phyloP scores from a whole-genome alignment of 2,888 invertebrate species.

The Ectropis crepuscularia region DNA sequence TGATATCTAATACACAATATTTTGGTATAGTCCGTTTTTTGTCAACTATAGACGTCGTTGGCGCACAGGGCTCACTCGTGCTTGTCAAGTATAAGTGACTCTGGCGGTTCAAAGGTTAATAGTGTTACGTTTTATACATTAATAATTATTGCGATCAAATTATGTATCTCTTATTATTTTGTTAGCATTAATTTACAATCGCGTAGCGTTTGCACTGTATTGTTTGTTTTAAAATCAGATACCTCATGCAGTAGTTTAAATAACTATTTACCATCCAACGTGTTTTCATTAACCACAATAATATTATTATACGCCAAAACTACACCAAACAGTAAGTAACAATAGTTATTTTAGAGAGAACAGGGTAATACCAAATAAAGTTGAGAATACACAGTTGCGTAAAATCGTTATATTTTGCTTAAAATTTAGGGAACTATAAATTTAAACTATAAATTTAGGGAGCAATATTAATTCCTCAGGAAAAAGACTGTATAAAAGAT shows the following conservation, averaged over 20 bases:
- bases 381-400: not conserved
- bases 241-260: not conserved
- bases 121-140: too few species aligned
- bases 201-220: not conserved
- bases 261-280: not conserved
- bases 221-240: conserved; percentile 1
- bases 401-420: not conserved
- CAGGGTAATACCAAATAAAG: not conserved
- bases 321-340: not conserved
- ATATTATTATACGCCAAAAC: conserved; percentile 5
- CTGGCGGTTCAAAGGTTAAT: too few species aligned
- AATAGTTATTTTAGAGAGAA: conserved; percentile 5
- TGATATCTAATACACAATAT: too few species aligned
- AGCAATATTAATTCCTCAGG: too few species aligned
- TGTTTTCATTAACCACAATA: conserved; percentile 5
- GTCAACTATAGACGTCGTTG: too few species aligned
- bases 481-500: too few species aligned
- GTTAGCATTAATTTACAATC: conserved; percentile 2
- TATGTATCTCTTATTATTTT: not conserved
- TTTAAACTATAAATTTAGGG: too few species aligned
- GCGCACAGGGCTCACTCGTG: too few species aligned
- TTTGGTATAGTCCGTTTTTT: too few species aligned
- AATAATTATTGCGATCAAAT: too few species aligned
- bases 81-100: too few species aligned
- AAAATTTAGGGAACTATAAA: too few species aligned